Base-by-base conservation (phyloP, 2,888 invertebrate species). In the Aleiodes leptofemur region DNA sequence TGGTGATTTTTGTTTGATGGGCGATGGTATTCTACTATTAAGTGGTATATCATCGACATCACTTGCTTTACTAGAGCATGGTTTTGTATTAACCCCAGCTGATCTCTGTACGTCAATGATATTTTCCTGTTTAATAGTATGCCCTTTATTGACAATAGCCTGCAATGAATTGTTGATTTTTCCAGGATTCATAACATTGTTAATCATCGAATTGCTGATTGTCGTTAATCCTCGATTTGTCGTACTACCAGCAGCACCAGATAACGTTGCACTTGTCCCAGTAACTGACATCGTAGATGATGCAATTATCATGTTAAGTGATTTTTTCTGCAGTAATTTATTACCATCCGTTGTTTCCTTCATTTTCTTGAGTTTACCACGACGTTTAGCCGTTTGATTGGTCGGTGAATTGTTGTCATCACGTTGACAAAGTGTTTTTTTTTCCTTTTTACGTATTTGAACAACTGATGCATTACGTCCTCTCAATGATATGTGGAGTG, bases 401-500 rank as follows among this genome's bases (percentile, higher is more conserved):
- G 80, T 77, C 86, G 85, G 79, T n/a, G 86, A 88, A 3, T 70
- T 69, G 9, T 91, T 90, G 11, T 91, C 91, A 3, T 82, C 79
- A 4, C 90, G 90, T 77, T 87, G 88, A 43, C 43, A 43, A 82
- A 93, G 91, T 76, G 93, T 92, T 82, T 94, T 94, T 76, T 90
- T 90, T 76, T 91, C 90, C 82, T 95, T 94, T 69, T 94, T 94
- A 86, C 94, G 94, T 85, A 94, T 95, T 82, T 96, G 96, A 66
- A 97, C 96, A 55, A 96, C 96, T 0, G 96, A 95, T 16, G 92
- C 91, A 87, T 96, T 96, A 74, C 96, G 92, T 0, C 96, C 96
- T 76, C 96, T 92, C 56, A 97, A 90, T 74, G 96, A 96, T 83
- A 97, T 97, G 88, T 97, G 97, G 77, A 97, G 90, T 1, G 97